These are phyloP conservation scores for Tyrannus savana DNA, from an alignment of 2,113 vertebrate genomes.

Conservation along the genomic window DNA sequence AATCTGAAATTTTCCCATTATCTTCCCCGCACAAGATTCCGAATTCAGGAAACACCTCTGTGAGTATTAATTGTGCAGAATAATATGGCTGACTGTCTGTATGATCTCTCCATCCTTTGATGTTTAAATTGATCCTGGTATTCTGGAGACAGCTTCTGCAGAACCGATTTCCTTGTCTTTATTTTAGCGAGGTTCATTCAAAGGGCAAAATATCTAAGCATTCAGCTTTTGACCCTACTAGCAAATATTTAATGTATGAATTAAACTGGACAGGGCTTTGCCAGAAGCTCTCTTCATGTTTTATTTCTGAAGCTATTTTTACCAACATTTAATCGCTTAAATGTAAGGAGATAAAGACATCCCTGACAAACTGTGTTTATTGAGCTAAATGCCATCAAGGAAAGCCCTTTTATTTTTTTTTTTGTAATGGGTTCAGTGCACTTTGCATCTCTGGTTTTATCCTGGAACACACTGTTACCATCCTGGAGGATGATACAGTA, in stretches of 20 bases:
- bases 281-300: constrained; percentile 71
- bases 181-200: constrained; percentile 76
- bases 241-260: constrained; percentile 81
- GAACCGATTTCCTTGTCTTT: constrained; percentile 66
- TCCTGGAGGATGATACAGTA: constrained; percentile 48
- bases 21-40: constrained; percentile 52
- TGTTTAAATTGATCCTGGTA: constrained; percentile 46
- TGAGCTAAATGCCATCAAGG: constrained; percentile 74
- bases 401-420: constrained; percentile 67
- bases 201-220: constrained; percentile 78
- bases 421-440: constrained; percentile 44
- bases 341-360: constrained; percentile 74
- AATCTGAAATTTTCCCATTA: constrained; percentile 50
- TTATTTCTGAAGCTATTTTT: constrained; percentile 75
- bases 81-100: constrained; percentile 63
- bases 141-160: constrained; percentile 64
- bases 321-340: constrained; percentile 72
- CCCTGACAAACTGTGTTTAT: constrained; percentile 71
- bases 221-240: constrained; percentile 73
- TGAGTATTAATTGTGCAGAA: constrained; percentile 58
- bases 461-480: constrained; percentile 34
- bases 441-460: constrained; percentile 51
- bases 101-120: constrained; percentile 69
- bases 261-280: constrained; percentile 73
- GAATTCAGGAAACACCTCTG: constrained; percentile 46